Evolutionary conservation across 2,888 invertebrate genomes (phyloP), one percentile per base, ranked within the genome.

Genomic region (Noctua pronuba): DNA sequence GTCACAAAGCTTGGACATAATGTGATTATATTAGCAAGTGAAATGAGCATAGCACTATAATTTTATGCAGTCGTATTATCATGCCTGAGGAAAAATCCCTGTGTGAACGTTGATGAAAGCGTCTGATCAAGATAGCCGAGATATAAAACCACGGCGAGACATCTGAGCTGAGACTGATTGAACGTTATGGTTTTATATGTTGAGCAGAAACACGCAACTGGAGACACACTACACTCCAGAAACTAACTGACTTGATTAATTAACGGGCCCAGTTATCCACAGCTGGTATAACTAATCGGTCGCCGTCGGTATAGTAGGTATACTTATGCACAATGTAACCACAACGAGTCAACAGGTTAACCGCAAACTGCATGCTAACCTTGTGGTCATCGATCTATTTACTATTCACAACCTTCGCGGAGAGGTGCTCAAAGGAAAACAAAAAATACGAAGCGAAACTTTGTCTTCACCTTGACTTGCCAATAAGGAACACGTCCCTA

Each of bases 21-120:
- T 95, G 95, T 94, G 94, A 95, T 95, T 95, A 92, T 95, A 96
- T 96, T 96, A 95, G 95, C 95, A 96, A 96, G 95, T 95, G 92
- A 94, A 95, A 96, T 95, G 91, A 86, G 90, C 89, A 91, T 90
- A 90, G 87, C 89, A 90, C 92, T 92, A 92, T 93, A 93, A 93
- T 93, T 92, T 92, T 90, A 92, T 92, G 89, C 92, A 88, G 87
- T 87, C 88, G 83, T 90, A 90, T 91, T 92, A 91, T 92, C 89
- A 88, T 90, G 86, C 88, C 90, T 89, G 87, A 90, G 89, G 82
- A 90, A 91, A 91, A 91, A 92, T 90, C 89, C 85, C 87, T 90
- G 88, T 89, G 91, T 84, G 89, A 90, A 87, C 84, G 86, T 89
- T 89, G 88, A 91, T 90, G 81, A 89, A 89, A 85, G 88, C 88